Percentiles rank a stretch among this genome's conserved stretches.
Evolutionary conservation across 2,113 vertebrate genomes (phyloP).

Genomic region (Meriones unguiculatus): DNA sequence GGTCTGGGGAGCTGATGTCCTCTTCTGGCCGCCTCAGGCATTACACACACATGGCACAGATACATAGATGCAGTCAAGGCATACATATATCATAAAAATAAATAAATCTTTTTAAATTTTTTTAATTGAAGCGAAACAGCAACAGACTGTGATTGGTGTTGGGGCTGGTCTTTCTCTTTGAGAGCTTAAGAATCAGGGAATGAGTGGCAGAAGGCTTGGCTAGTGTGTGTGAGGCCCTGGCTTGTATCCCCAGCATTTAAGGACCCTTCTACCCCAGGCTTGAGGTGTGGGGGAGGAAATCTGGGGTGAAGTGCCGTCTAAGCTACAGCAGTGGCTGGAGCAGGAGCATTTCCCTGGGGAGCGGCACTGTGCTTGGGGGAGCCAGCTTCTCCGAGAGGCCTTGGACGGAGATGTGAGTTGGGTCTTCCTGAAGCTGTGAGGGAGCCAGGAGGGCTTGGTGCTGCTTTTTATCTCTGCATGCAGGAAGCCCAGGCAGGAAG

Average conservation of each 20-base stretch:
- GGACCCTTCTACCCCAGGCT: not conserved
- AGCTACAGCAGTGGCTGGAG: not conserved
- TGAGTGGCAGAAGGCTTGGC: not conserved
- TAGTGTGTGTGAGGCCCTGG: not conserved
- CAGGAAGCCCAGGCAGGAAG: not conserved
- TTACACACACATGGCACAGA: not conserved
- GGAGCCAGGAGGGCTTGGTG: not conserved
- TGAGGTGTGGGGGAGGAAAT: not conserved
- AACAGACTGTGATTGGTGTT: not conserved
- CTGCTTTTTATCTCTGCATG: not conserved
- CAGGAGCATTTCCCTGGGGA: not conserved
- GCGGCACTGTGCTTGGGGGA: not conserved
- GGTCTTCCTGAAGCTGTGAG: not conserved
- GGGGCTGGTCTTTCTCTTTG: not conserved
- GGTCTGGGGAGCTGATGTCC: not conserved
- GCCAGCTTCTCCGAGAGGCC: not conserved
- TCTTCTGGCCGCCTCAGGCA: not conserved
- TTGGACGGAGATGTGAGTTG: not conserved
- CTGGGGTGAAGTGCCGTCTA: not conserved
- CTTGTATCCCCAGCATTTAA: not conserved
- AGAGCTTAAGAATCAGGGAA: not conserved
- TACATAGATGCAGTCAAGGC: not conserved
- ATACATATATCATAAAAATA: not conserved
- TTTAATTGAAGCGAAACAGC: not conserved
- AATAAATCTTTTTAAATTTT: not conserved